Percentiles rank a stretch among this genome's conserved stretches.
phyloP scores from a whole-genome alignment of 2,888 invertebrate genomes.

The Hymenopus coronatus region DNA sequence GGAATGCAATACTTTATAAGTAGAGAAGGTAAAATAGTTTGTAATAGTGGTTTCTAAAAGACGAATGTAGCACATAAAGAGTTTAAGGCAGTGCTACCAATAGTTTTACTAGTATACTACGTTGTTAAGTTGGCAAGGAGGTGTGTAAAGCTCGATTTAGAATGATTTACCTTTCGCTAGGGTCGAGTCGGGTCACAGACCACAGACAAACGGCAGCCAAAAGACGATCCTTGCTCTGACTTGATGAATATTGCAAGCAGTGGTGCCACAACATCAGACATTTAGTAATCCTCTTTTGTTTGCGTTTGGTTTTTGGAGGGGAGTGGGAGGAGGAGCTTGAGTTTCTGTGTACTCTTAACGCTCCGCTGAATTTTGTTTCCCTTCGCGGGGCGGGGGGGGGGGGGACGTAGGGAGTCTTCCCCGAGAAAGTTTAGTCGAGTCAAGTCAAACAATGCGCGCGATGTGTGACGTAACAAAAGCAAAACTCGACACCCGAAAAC shows the following conservation, averaged over 20 bases:
- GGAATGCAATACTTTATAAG: no score
- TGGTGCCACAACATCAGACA: slow-evolving; percentile 10
- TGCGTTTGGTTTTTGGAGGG: not conserved
- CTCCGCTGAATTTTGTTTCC: not conserved
- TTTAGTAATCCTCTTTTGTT: slow-evolving; percentile 10
- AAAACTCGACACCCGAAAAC: not conserved
- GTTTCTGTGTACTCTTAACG: slow-evolving; percentile 13
- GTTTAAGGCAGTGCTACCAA: no score
- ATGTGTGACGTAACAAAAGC: not conserved
- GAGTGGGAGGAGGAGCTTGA: not conserved
- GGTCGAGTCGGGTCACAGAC: not conserved
- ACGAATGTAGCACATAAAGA: no score
- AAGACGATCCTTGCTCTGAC: not conserved
- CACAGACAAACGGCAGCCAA: not conserved
- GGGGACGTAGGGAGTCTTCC: not conserved
- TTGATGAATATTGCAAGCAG: slow-evolving; percentile 2
- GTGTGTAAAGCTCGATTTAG: not conserved
- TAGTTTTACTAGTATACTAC: no score
- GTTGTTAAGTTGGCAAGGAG: no score
- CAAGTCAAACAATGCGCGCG: slow-evolving; percentile 10
- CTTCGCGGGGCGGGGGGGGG: not conserved
- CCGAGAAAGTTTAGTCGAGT: not conserved
- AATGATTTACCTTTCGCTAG: not conserved
- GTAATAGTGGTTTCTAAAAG: no score
- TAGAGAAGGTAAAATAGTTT: no score